These are phyloP conservation scores for Tetramorium bicarinatum DNA, from an alignment of 2,888 invertebrate genomes.

Conservation along the genomic window DNA sequence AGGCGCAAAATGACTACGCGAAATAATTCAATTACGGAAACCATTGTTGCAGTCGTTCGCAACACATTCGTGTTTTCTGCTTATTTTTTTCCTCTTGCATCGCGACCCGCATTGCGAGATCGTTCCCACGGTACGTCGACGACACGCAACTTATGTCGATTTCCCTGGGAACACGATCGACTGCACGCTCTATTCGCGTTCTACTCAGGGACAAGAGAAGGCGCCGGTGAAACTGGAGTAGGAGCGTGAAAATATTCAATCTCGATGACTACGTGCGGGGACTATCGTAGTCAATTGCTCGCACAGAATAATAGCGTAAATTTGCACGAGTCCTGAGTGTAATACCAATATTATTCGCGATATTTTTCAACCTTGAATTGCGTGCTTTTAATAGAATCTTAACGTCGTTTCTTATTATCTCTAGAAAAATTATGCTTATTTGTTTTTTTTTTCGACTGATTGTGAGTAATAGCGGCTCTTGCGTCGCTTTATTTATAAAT, in stretches of 20 bases:
- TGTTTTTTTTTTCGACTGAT: not conserved
- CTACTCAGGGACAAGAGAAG: conserved; percentile 50
- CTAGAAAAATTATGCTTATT: not conserved
- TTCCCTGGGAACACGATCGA: conserved; percentile 58
- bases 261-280: not conserved
- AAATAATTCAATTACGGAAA: conserved; percentile 24
- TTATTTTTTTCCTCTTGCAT: conserved; percentile 24
- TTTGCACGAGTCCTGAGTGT: too few species aligned
- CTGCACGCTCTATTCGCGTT: conserved; percentile 34
- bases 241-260: conserved; percentile 40
- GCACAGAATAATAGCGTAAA: not conserved
- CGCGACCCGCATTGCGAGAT: conserved; percentile 28
- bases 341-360: not conserved
- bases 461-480: too few species aligned
- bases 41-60: conserved; percentile 18
- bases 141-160: conserved; percentile 51
- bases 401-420: not conserved
- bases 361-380: not conserved
- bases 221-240: conserved; percentile 39
- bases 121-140: conserved; percentile 45
- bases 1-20: not conserved
- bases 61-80: conserved; percentile 3
- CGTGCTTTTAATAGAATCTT: not conserved
- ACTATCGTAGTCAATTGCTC: not conserved
- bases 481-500: not conserved